phyloP scores from a whole-genome alignment of 2,797 vertebrate species.

The Sarcophilus harrisii region DNA sequence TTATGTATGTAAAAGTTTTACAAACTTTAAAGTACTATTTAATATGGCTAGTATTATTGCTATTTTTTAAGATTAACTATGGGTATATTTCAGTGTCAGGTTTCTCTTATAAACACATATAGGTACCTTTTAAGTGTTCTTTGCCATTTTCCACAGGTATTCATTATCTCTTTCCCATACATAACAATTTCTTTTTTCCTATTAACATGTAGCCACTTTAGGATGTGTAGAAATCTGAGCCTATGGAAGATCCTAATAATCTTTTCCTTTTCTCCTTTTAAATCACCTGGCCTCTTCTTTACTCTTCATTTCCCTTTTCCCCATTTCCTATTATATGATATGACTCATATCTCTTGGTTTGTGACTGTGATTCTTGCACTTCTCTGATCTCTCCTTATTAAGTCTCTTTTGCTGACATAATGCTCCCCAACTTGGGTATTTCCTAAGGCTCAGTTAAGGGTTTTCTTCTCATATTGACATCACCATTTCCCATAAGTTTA shows the following conservation, averaged over 20 bases:
- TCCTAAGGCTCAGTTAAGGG: background rate
- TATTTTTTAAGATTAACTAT: background rate
- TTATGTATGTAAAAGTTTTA: background rate
- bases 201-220: background rate
- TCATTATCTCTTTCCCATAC: background rate
- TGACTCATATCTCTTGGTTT: background rate
- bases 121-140: background rate
- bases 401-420: background rate
- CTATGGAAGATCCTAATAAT: no score
- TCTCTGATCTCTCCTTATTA: background rate
- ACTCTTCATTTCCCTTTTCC: background rate
- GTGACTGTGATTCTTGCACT: background rate
- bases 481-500: background rate
- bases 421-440: background rate
- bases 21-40: background rate
- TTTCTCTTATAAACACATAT: background rate
- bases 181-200: background rate
- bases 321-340: background rate
- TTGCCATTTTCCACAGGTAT: background rate
- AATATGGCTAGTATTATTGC: background rate
- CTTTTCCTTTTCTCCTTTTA: background rate
- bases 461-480: background rate
- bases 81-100: background rate
- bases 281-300: background rate
- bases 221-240: background rate